Evolutionary conservation across 2,888 invertebrate genomes (phyloP).

Genomic region (Pasiphila rectangulata): DNA sequence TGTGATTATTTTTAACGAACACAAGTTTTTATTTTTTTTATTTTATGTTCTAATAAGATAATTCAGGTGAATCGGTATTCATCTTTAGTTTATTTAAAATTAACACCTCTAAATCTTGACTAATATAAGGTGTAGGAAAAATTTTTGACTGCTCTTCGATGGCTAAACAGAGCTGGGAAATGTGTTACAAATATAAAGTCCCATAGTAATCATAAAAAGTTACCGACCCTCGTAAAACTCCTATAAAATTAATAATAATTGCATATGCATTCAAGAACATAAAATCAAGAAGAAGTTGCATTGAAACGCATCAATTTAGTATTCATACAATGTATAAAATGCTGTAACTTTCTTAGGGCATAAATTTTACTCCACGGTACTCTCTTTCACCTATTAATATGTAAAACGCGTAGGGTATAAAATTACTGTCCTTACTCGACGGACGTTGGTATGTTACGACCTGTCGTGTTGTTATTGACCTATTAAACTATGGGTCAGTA

Average conservation of each 20-base stretch:
- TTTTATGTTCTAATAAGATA: no score
- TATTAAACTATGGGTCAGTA: conserved; percentile 1
- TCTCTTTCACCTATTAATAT: conserved; percentile 8
- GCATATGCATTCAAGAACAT: not conserved
- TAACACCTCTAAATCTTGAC: no score
- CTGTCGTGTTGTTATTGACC: conserved; percentile 2
- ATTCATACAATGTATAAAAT: conserved; percentile 2
- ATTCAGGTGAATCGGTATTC: not conserved
- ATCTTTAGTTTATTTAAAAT: no score
- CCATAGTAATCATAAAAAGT: no score
- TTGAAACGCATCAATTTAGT: not conserved
- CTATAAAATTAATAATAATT: no score
- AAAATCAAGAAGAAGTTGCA: not conserved
- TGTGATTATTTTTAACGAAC: not conserved
- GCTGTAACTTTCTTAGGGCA: conserved; percentile 9
- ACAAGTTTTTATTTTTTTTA: not conserved
- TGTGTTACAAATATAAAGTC: no score
- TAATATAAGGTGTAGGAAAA: no score
- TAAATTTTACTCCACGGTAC: conserved; percentile 5
- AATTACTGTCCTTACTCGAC: conserved; percentile 9
- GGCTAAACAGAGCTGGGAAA: no score
- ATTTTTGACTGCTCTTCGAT: no score
- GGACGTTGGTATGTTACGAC: conserved; percentile 5
- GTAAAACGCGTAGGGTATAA: conserved; percentile 6
- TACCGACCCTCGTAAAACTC: no score